Percentiles rank a stretch among this genome's conserved stretches.
These are phyloP conservation scores for Meriones psammophilus DNA, from an alignment of 2,797 vertebrate genomes.

Conservation along the genomic window DNA sequence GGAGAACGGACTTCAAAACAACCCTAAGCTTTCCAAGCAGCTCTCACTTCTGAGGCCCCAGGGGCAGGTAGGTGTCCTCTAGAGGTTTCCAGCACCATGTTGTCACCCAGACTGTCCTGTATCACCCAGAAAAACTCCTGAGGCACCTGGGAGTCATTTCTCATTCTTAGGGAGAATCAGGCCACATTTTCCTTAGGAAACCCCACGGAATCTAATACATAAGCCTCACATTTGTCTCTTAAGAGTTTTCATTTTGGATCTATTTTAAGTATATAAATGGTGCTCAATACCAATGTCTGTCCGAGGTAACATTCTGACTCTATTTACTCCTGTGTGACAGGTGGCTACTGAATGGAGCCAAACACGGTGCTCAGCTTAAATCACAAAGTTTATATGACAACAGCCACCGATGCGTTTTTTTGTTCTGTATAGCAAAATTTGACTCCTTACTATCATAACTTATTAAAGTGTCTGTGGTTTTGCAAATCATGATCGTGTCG, in stretches of 20 bases:
- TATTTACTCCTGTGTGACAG: constrained; percentile 30
- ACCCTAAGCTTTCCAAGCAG: neutral
- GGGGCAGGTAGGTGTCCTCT: neutral
- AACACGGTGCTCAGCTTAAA: constrained; percentile 73
- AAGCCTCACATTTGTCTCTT: constrained; percentile 62
- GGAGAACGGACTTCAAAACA: neutral
- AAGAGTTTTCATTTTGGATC: neutral
- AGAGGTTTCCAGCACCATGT: neutral
- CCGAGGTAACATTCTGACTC: constrained; percentile 4
- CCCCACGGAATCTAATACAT: constrained; percentile 58
- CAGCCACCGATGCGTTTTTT: constrained; percentile 86
- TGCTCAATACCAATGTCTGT: constrained; percentile 62
- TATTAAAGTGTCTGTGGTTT: constrained; percentile 97
- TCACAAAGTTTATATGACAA: constrained; percentile 82
- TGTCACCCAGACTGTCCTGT: neutral
- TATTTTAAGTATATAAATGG: constrained; percentile 65
- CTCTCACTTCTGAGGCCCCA: neutral
- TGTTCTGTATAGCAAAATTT: constrained; percentile 92
- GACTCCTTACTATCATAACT: constrained; percentile 96
- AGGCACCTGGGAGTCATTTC: neutral
- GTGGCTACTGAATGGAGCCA: neutral
- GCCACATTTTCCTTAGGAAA: constrained; percentile 40
- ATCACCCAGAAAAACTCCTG: neutral
- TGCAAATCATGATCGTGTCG: constrained; percentile 88
- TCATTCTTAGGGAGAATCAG: neutral